Conservation (phyloP, 2,888 invertebrate species). For the Heteropelma amictum region DNA sequence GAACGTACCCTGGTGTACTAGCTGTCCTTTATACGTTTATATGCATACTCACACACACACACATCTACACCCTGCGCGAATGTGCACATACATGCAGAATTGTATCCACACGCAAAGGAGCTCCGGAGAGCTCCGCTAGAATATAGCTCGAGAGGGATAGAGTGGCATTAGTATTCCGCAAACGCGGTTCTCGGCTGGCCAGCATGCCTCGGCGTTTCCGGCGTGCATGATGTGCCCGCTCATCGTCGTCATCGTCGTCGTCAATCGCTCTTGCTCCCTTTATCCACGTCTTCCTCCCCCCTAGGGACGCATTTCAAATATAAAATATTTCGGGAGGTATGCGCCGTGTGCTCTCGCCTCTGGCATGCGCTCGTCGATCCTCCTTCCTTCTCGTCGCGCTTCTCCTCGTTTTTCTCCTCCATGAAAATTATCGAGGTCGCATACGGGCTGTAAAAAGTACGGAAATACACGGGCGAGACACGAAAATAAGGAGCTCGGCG, state of each 20-base stretch:
- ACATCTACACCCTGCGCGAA: slow-evolving; percentile 10
- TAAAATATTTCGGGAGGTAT: slow-evolving; percentile 51
- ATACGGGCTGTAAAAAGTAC: slow-evolving; percentile 43
- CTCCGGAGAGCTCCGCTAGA: slow-evolving; percentile 46
- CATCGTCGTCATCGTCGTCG: slow-evolving; percentile 15
- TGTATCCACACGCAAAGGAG: slow-evolving; percentile 9
- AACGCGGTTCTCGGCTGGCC: slow-evolving; percentile 59
- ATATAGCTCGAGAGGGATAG: slow-evolving; percentile 50
- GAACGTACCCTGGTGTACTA: slow-evolving; percentile 31
- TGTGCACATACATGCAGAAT: not conserved
- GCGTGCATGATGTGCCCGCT: slow-evolving; percentile 56
- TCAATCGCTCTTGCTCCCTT: slow-evolving; percentile 36
- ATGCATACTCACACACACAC: not conserved
- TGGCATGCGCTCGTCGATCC: slow-evolving; percentile 31
- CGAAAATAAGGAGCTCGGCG: slow-evolving; percentile 43
- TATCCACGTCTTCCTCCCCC: slow-evolving; percentile 30
- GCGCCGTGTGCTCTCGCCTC: not conserved
- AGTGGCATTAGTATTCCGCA: slow-evolving; percentile 69
- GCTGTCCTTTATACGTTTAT: slow-evolving; percentile 38
- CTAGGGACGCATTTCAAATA: slow-evolving; percentile 58
- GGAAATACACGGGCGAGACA: slow-evolving; percentile 37
- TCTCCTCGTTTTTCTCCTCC: slow-evolving; percentile 5
- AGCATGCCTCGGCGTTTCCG: slow-evolving; percentile 66
- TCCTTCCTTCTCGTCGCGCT: not conserved
- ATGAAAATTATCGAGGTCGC: slow-evolving; percentile 49